These are phyloP conservation scores for Ips typographus DNA, from an alignment of 1,140 invertebrate genomes.

Conservation along the genomic window DNA sequence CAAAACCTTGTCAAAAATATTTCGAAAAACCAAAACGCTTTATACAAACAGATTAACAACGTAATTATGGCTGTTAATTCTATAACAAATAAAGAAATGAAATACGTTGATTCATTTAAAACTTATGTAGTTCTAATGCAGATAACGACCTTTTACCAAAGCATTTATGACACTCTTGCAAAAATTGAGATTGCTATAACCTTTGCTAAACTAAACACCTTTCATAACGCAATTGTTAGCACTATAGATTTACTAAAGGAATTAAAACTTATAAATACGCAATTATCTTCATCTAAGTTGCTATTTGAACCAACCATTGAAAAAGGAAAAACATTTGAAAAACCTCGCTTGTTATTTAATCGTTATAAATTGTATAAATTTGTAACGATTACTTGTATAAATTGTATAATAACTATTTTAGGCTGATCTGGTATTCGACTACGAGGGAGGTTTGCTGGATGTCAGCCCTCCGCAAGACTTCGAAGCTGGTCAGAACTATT, in stretches of 20 bases:
- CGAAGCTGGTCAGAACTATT: neutral
- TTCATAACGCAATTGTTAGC: conserved; percentile 12
- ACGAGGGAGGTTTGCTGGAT: neutral
- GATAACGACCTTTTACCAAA: conserved; percentile 14
- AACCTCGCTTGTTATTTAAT: too few species aligned
- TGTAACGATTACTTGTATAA: too few species aligned
- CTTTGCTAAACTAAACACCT: conserved; percentile 29
- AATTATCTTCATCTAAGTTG: neutral
- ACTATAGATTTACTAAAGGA: neutral
- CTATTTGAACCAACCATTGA: conserved; percentile 6
- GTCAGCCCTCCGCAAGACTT: neutral
- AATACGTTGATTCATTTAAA: conserved; percentile 1
- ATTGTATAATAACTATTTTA: too few species aligned
- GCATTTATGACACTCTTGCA: conserved; percentile 9
- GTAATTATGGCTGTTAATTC: neutral
- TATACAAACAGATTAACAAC: neutral
- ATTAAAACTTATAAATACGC: conserved; percentile 1
- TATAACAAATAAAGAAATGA: neutral
- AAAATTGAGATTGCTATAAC: conserved; percentile 12
- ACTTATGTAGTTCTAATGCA: conserved; percentile 12
- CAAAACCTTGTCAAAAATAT: too few species aligned
- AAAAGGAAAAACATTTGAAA: too few species aligned
- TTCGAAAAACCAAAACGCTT: neutral
- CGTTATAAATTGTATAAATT: too few species aligned
- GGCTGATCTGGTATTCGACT: neutral